These are phyloP conservation scores for Hemibagrus wyckioides DNA, from an alignment of 2,113 vertebrate genomes.

Conservation along the genomic window DNA sequence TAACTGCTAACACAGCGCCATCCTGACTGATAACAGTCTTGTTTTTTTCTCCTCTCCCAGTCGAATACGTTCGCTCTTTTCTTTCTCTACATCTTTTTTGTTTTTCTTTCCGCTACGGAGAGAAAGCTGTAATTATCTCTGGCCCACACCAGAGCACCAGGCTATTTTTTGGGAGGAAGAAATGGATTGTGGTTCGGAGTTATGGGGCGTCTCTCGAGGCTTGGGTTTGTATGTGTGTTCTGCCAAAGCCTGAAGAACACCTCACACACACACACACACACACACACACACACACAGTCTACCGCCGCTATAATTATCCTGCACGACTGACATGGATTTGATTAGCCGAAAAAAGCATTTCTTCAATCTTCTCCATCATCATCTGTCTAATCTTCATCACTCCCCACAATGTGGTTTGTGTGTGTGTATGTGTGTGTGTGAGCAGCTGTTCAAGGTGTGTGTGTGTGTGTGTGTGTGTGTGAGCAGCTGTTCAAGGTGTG, in stretches of 20 bases:
- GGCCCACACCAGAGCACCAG: conserved; percentile 65
- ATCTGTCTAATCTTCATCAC: not conserved
- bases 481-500: not conserved
- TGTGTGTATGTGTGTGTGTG: conserved; percentile 32
- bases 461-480: conserved; percentile 34
- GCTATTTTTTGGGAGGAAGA: conserved; percentile 35
- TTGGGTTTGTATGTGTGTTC: conserved; percentile 41
- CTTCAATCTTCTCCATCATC: conserved; percentile 4
- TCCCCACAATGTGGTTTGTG: not conserved
- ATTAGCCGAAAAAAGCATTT: conserved; percentile 1
- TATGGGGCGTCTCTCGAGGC: conserved; percentile 55
- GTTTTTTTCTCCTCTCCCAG: not conserved
- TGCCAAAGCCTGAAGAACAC: conserved; percentile 36
- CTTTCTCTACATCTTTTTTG: conserved; percentile 58
- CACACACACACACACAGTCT: not conserved
- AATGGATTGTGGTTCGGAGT: conserved; percentile 54
- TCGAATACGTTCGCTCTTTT: not conserved
- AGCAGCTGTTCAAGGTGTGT: not conserved
- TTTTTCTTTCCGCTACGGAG: conserved; percentile 68
- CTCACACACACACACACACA: conserved; percentile 30
- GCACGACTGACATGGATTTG: conserved; percentile 1
- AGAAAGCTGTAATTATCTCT: conserved; percentile 73
- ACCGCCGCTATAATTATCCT: conserved; percentile 10
- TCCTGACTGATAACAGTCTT: not conserved
- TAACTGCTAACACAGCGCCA: not conserved